These are phyloP conservation scores for Sinhomidia bicolor DNA, from an alignment of 2,888 invertebrate species.

Conservation along the genomic window DNA sequence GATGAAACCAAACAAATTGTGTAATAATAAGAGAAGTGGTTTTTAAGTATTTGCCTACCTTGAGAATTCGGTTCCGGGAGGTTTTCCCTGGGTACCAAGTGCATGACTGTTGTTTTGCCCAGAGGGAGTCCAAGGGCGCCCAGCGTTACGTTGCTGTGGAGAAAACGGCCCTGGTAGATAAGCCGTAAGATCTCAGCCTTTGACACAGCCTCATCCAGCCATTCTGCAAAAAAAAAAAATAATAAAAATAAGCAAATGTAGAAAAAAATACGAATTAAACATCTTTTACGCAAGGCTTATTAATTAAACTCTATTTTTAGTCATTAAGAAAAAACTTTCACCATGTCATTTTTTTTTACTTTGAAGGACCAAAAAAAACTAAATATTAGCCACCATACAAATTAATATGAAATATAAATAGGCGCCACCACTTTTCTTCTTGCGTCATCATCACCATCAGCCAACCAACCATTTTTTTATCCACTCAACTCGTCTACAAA, in stretches of 20 bases:
- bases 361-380: neutral
- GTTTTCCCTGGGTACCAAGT: constrained; percentile 99
- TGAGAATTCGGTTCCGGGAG: constrained; percentile 99
- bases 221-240: constrained; percentile 86
- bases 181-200: constrained; percentile 98
- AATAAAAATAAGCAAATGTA: neutral
- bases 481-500: neutral
- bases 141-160: constrained; percentile 99
- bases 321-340: neutral
- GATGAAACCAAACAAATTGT: neutral
- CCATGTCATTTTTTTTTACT: neutral
- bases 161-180: constrained; percentile 99
- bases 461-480: neutral
- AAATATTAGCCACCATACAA: neutral
- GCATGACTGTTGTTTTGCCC: constrained; percentile 99
- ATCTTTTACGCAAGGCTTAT: neutral
- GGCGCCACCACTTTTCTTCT: neutral
- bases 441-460: neutral
- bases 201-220: constrained; percentile 97
- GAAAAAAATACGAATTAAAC: neutral
- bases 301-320: neutral
- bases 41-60: constrained; percentile 85
- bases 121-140: constrained; percentile 98
- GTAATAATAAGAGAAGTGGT: too few species aligned
- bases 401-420: neutral